A percentile compares a stretch with the other conserved stretches of the same genome.
Evolutionary conservation across 2,797 vertebrate species (phyloP).

Genomic region (Thalassophryne amazonica): DNA sequence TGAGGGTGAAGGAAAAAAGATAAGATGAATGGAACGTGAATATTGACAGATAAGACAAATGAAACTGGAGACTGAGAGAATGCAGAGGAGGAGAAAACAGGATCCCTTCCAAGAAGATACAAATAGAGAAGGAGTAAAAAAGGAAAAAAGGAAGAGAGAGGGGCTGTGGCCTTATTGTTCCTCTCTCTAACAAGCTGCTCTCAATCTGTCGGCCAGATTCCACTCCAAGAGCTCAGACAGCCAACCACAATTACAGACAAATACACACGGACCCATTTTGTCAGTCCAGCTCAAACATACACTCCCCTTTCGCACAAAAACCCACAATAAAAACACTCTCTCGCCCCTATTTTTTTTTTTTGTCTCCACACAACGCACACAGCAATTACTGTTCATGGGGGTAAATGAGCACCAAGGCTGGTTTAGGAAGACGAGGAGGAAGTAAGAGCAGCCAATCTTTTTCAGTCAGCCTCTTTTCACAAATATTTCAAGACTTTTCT

Average conservation of each 20-base stretch:
- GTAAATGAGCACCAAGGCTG: conserved; percentile 63
- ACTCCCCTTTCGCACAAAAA: conserved; percentile 22
- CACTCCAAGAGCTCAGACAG: conserved; percentile 53
- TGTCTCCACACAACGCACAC: conserved; percentile 36
- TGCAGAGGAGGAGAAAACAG: too few species aligned
- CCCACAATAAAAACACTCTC: conserved; percentile 10
- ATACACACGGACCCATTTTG: conserved; percentile 16
- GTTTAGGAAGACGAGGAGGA: conserved; percentile 56
- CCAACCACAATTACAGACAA: neutral
- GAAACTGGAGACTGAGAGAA: neutral
- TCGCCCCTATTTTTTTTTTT: conserved; percentile 11
- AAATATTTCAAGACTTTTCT: conserved; percentile 12
- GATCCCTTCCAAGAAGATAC: too few species aligned
- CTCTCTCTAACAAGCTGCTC: conserved; percentile 77
- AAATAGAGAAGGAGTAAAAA: neutral
- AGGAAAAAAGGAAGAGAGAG: conserved; percentile 42
- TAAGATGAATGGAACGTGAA: neutral
- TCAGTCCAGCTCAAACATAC: too few species aligned
- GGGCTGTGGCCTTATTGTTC: conserved; percentile 72
- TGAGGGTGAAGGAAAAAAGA: conserved; percentile 2
- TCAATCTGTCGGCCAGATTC: conserved; percentile 79
- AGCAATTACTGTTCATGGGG: conserved; percentile 67
- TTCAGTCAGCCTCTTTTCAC: conserved; percentile 21
- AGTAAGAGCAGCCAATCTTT: conserved; percentile 36
- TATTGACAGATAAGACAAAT: conserved; percentile 2